Percentiles rank a stretch among this genome's conserved stretches.
phyloP scores from a whole-genome alignment of 1,140 invertebrate species.

The Bombus cullumanus region DNA sequence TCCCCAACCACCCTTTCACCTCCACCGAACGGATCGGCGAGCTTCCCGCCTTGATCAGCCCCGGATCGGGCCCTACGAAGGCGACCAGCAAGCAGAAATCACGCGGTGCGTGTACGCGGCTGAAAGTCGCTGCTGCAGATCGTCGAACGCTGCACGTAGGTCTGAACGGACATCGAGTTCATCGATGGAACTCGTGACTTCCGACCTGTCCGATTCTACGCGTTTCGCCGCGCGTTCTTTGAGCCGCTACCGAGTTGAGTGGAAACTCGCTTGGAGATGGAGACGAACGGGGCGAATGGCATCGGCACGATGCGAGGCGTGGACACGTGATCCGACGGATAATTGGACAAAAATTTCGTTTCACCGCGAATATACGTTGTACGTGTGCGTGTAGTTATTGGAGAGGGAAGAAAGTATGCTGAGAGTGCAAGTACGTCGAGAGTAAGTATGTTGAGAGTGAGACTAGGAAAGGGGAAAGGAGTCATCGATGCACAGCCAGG shows the following conservation, averaged over 20 bases:
- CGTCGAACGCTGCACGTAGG: background rate
- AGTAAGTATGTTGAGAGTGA: background rate
- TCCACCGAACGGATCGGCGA: slow-evolving; percentile 20
- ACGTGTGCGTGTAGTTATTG: background rate
- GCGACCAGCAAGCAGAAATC: background rate
- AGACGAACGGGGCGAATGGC: slow-evolving; percentile 1
- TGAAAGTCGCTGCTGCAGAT: background rate
- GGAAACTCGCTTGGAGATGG: background rate
- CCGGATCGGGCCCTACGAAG: background rate
- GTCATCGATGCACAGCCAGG: slow-evolving; percentile 23
- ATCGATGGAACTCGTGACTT: slow-evolving; percentile 5
- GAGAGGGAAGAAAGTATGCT: background rate
- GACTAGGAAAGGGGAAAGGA: slow-evolving; percentile 8
- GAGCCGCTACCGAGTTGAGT: background rate
- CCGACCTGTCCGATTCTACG: background rate
- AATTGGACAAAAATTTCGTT: slow-evolving; percentile 61
- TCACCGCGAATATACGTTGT: slow-evolving; percentile 23
- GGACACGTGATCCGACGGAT: slow-evolving; percentile 54
- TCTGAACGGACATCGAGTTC: background rate
- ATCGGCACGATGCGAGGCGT: slow-evolving; percentile 37
- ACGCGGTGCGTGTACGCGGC: background rate
- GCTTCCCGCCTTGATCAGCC: background rate
- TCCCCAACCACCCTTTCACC: slow-evolving; percentile 43
- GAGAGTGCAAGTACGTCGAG: background rate
- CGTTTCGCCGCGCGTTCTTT: background rate